Conservation (phyloP, 2,888 invertebrate genomes). For the Tolmerus cingulatus region DNA sequence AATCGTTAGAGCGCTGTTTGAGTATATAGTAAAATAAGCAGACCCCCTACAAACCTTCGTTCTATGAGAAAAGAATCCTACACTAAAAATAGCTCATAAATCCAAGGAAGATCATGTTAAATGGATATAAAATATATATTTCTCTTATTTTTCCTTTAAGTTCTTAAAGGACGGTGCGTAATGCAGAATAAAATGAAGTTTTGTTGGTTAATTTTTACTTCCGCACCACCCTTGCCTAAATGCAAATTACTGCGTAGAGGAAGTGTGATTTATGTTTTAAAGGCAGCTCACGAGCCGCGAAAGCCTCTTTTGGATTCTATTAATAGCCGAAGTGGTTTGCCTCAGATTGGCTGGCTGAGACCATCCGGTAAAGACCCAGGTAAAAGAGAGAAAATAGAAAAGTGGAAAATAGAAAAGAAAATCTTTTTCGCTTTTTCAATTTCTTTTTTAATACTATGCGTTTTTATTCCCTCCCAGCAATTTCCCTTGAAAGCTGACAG, state of each 20-base stretch:
- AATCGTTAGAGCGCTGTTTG: too few species aligned
- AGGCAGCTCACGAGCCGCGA: not conserved
- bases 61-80: too few species aligned
- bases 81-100: too few species aligned
- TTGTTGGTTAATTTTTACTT: not conserved
- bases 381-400: constrained; percentile 37
- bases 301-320: constrained; percentile 9
- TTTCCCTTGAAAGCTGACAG: constrained; percentile 22
- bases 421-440: constrained; percentile 27
- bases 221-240: not conserved
- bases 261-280: not conserved
- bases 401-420: constrained; percentile 38
- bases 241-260: not conserved
- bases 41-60: too few species aligned
- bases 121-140: not conserved
- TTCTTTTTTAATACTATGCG: not conserved
- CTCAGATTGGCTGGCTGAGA: not conserved
- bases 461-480: not conserved
- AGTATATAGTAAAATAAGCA: too few species aligned
- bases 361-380: not conserved
- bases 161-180: not conserved
- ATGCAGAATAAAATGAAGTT: not conserved
- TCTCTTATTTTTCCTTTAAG: not conserved
- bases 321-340: constrained; percentile 22
- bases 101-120: not conserved